Evolutionary conservation across 2,797 vertebrate genomes (phyloP), one percentile per base, ranked within the genome.

Genomic region (Hippoglossus hippoglossus): DNA sequence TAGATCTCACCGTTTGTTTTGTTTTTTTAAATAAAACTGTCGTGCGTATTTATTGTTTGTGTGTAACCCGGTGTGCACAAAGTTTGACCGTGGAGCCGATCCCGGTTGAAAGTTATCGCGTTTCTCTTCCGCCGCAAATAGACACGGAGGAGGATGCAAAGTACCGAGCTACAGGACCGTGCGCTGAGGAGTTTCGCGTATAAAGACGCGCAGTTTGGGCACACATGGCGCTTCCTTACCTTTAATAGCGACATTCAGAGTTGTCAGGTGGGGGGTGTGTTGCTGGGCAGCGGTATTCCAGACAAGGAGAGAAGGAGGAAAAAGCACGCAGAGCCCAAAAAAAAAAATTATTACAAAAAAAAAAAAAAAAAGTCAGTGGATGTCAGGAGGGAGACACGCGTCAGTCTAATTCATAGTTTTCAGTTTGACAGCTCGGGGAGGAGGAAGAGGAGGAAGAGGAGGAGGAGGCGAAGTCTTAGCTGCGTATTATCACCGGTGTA

Each of bases 201-300:
- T 11, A 36, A 12, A 36, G 34, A 46, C 44, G 44, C 44, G 11
- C 44, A 19, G 44, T 46, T 15, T 1, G 34, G 34, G 3, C 36
- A 49, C 47, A 49, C 18, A 49, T 21, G 47, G 64, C 81, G 75
- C 53, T 31, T 90, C 73, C 94, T 95, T 94, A 95, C 95, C 94
- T 95, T 46, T 94, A 91, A 94, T 92, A 90, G 94, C 91, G 92
- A 94, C 94, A 95, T 95, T 92, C 93, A 92, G 92, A 90, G 91
- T 91, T 93, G 93, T 94, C 93, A 94, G 94, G 92, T 94, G 93
- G 90, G 89, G 88, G 92, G 41, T 47, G 46, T n/a, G 46, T 94
- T 92, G 93, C 93, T 90, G 92, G 90, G 91, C 90, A 93, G 91
- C 92, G 90, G 81, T 94, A 93, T 93, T 95, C 94, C 94, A 88